phyloP scores from a whole-genome alignment of 2,888 invertebrate species.

The Polyommatus icarus region DNA sequence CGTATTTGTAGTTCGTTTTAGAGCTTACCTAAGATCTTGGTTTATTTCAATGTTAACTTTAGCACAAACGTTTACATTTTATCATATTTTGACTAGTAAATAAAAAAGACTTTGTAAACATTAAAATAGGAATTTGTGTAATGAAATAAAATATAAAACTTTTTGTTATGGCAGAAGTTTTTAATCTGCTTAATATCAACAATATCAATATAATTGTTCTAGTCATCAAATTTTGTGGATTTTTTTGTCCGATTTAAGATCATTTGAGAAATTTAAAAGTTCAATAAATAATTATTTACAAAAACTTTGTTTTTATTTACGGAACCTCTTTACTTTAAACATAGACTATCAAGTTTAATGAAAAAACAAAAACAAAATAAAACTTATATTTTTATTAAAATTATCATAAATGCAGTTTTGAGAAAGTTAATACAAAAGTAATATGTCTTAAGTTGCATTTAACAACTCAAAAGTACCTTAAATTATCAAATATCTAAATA shows the following conservation, averaged over 20 bases:
- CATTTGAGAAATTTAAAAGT: background rate
- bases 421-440: constrained; percentile 59
- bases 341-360: background rate
- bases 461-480: constrained; percentile 27
- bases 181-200: background rate
- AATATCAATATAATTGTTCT: constrained; percentile 3
- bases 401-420: constrained; percentile 68
- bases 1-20: background rate
- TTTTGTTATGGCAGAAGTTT: background rate
- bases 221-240: background rate
- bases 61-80: constrained; percentile 19
- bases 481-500: background rate
- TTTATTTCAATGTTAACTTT: background rate
- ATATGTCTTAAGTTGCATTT: constrained; percentile 47
- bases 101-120: background rate
- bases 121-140: background rate
- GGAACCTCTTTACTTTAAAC: background rate
- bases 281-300: background rate
- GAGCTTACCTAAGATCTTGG: background rate
- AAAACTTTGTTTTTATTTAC: background rate
- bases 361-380: background rate
- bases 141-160: background rate
- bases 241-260: background rate
- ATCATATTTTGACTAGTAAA: background rate
- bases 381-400: constrained; percentile 49